These are phyloP conservation scores for Akabosia matsudoensis DNA, from an alignment of 1,140 invertebrate species.

Conservation along the genomic window DNA sequence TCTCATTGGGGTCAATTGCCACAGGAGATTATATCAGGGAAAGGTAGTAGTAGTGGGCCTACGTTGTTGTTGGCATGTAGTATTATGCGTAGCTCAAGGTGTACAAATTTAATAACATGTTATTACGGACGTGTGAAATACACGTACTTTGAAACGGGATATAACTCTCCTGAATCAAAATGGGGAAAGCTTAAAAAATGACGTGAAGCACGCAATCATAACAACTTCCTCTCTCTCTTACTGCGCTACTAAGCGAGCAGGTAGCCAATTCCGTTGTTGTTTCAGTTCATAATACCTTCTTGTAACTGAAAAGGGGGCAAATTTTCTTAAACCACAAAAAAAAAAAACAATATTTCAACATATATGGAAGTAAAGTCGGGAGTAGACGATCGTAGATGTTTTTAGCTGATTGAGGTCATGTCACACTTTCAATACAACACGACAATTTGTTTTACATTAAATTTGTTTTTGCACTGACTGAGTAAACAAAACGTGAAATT, in stretches of 20 bases:
- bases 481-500: neutral
- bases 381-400: neutral
- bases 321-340: too few species aligned
- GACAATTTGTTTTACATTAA: too few species aligned
- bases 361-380: neutral
- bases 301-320: too few species aligned
- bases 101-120: too few species aligned
- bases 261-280: too few species aligned
- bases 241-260: too few species aligned
- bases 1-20: slow-evolving; percentile 2
- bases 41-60: too few species aligned
- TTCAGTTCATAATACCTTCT: too few species aligned
- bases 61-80: too few species aligned
- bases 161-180: neutral
- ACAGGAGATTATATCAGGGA: too few species aligned
- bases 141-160: neutral
- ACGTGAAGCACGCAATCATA: neutral
- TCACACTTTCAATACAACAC: neutral
- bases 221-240: neutral
- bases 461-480: too few species aligned
- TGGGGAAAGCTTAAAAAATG: neutral
- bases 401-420: slow-evolving; percentile 4
- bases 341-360: neutral
- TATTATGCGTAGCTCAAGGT: too few species aligned
- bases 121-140: neutral